A percentile compares a stretch with the other conserved stretches of the same genome.
phyloP scores from a whole-genome alignment of 2,797 vertebrate species.

The Sebastes elongatus region DNA sequence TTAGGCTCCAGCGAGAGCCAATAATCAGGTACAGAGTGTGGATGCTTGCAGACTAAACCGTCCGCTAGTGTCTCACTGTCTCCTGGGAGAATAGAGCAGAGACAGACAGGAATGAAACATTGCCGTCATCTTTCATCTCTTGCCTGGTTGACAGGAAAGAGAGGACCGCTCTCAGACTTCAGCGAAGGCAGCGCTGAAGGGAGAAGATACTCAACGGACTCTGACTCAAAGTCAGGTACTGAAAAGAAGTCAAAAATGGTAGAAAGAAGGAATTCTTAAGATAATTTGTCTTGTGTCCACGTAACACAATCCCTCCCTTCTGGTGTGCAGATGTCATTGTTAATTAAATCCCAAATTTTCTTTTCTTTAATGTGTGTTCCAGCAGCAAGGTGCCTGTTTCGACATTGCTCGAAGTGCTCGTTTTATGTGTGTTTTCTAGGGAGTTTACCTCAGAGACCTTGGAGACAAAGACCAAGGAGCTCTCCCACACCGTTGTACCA shows the following conservation, averaged over 20 bases:
- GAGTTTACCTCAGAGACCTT: slow-evolving; percentile 79
- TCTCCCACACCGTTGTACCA: slow-evolving; percentile 74
- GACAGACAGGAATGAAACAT: slow-evolving; percentile 27
- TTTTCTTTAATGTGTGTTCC: background rate
- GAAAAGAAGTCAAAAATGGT: background rate
- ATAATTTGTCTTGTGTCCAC: background rate
- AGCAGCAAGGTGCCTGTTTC: background rate
- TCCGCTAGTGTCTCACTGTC: slow-evolving; percentile 31
- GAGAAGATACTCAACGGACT: slow-evolving; percentile 82
- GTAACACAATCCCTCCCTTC: background rate
- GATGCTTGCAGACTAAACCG: slow-evolving; percentile 62
- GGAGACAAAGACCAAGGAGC: slow-evolving; percentile 78
- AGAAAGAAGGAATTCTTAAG: background rate
- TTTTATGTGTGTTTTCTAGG: slow-evolving; percentile 58
- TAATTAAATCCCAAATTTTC: background rate
- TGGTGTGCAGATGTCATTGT: background rate
- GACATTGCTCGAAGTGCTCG: background rate
- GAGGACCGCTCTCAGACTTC: slow-evolving; percentile 80
- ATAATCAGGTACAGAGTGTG: slow-evolving; percentile 71
- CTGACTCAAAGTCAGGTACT: slow-evolving; percentile 83
- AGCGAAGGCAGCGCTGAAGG: slow-evolving; percentile 82
- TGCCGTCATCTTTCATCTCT: slow-evolving; percentile 52
- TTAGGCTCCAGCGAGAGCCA: slow-evolving; percentile 74
- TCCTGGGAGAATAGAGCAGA: background rate
- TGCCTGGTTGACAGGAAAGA: slow-evolving; percentile 79